A percentile compares a stretch with the other conserved stretches of the same genome.
phyloP scores from a whole-genome alignment of 2,797 vertebrate genomes.

The Falco naumanni region DNA sequence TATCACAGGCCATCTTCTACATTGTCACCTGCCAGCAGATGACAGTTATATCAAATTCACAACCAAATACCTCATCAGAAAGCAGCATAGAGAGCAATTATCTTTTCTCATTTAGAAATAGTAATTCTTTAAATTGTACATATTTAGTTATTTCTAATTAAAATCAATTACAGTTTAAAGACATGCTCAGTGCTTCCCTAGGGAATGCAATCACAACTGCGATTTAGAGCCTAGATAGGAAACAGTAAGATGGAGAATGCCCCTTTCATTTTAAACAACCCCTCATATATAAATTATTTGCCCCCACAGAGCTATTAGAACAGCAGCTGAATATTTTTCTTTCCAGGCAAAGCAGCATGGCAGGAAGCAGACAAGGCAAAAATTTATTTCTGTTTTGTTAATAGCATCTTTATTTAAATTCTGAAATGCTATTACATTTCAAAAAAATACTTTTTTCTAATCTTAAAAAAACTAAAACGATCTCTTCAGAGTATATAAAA shows the following conservation, averaged over 20 bases:
- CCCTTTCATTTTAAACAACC: conserved; percentile 36
- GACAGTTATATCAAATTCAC: neutral
- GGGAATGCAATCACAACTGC: neutral
- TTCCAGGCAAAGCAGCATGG: neutral
- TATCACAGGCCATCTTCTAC: neutral
- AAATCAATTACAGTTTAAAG: conserved; percentile 33
- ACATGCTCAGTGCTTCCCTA: neutral
- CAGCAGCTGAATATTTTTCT: neutral
- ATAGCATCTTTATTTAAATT: conserved; percentile 25
- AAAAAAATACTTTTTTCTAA: neutral
- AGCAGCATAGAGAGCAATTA: neutral
- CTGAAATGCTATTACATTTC: conserved; percentile 1
- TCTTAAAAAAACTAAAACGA: conserved; percentile 23
- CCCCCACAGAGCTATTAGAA: conserved; percentile 11
- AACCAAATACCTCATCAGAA: neutral
- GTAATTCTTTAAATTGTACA: neutral
- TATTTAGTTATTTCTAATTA: conserved; percentile 38
- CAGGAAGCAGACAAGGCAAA: conserved; percentile 15
- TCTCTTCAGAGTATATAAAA: conserved; percentile 13
- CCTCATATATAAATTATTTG: conserved; percentile 44
- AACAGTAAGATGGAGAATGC: neutral
- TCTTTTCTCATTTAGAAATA: neutral
- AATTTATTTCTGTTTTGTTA: conserved; percentile 23
- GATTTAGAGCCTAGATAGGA: neutral
- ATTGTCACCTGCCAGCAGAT: neutral